phyloP scores from a whole-genome alignment of 2,888 invertebrate species.

The Lasioglossum marginatum region DNA sequence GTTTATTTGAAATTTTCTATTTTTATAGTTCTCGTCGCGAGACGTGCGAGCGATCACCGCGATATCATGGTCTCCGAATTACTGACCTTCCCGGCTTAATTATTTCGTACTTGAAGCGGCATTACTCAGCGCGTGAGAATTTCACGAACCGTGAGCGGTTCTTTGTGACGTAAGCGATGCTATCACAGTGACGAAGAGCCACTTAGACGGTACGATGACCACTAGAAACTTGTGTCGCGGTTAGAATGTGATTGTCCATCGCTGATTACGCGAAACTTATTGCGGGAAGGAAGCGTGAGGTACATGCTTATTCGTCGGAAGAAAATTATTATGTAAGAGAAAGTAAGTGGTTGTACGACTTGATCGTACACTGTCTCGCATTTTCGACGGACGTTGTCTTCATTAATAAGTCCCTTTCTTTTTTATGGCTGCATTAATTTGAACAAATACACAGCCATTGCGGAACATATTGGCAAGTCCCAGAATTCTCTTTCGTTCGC shows the following conservation, averaged over 20 bases:
- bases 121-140: slow-evolving; percentile 2
- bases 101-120: not conserved
- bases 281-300: slow-evolving; percentile 32
- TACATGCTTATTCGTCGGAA: slow-evolving; percentile 31
- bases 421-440: not conserved
- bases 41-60: not conserved
- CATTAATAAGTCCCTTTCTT: slow-evolving; percentile 7
- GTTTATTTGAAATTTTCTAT: not conserved
- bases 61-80: slow-evolving; percentile 4
- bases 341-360: slow-evolving; percentile 16
- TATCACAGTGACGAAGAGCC: slow-evolving; percentile 23
- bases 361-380: not conserved
- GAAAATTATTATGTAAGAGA: slow-evolving; percentile 45
- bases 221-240: slow-evolving; percentile 9
- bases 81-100: slow-evolving; percentile 12
- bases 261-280: slow-evolving; percentile 49
- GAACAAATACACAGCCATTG: not conserved
- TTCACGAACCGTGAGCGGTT: slow-evolving; percentile 1
- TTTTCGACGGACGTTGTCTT: slow-evolving; percentile 22
- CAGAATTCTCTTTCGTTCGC: not conserved
- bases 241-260: slow-evolving; percentile 29
- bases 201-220: slow-evolving; percentile 30
- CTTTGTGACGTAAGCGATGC: slow-evolving; percentile 14
- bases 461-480: not conserved
- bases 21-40: not conserved